Evolutionary conservation across 2,888 invertebrate genomes (phyloP), one percentile per base, ranked within the genome.

Genomic region (Rhagium mordax): DNA sequence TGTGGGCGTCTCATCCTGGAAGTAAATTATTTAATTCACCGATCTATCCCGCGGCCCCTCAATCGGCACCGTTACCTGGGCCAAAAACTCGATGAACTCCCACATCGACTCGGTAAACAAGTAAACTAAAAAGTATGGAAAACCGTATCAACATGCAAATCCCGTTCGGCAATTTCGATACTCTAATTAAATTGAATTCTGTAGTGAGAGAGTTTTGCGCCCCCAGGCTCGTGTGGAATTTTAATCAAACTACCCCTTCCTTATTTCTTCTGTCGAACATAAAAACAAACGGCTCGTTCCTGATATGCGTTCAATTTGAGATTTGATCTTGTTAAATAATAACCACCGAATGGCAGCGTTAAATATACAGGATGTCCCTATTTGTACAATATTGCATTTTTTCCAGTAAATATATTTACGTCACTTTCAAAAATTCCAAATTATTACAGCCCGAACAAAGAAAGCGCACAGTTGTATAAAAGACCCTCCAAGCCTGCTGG

Each of bases 171-270:
- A 74, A 73, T 77, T 74, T 75, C 72, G 74, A 72, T 76, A 66
- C 74, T 78, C 78, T 76, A 75, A 72, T 73, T 75, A 78, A 79
- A 81, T 78, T 77, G 77, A 78, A 76, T 76, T 81, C 74, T 78
- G 75, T 74, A 76, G 79, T 81, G 77, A 79, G 74, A 76, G 76
- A 78, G 75, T 78, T 47, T 77, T 73, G 71, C 74, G 74, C 70
- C 72, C 75, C 68, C 53, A n/a, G 53, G 55, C 53, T 20, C 10
- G 53, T 29, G 15, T 83, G 83, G 87, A 86, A 87, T 86, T 87
- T 87, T 87, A 87, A 87, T 86, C 85, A 87, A 86, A 86, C 83
- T 83, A 83, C 84, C 84, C 84, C 84, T 53, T 65, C n/a, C 47
- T 82, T 80, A 81, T 79, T 80, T 81, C 83, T 81, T 82, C 79